phyloP scores from a whole-genome alignment of 2,113 vertebrate genomes.

The Petromus typicus region DNA sequence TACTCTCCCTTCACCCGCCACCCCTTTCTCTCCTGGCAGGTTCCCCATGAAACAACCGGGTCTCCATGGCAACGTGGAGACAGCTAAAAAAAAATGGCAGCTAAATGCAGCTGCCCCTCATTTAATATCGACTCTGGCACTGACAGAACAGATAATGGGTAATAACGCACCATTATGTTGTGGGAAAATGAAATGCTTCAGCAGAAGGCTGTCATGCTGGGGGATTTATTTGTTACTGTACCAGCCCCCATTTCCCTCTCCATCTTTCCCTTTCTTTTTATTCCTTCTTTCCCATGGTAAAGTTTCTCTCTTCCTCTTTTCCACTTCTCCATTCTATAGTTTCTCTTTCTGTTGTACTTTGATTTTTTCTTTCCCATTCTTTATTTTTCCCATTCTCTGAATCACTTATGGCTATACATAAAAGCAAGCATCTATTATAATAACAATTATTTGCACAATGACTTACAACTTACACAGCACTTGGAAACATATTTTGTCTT shows the following conservation, averaged over 20 bases:
- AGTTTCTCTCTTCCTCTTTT: background rate
- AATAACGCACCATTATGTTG: constrained; percentile 97
- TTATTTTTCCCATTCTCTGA: background rate
- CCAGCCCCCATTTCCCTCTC: constrained; percentile 68
- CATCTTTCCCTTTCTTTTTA: constrained; percentile 24
- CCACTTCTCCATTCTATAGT: background rate
- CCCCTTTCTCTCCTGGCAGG: constrained; percentile 74
- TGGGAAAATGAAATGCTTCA: constrained; percentile 96
- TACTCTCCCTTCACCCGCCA: background rate
- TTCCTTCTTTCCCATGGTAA: constrained; percentile 28
- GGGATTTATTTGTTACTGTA: constrained; percentile 90
- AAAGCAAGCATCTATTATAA: constrained; percentile 9
- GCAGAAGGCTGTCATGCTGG: constrained; percentile 93
- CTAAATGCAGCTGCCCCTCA: constrained; percentile 94
- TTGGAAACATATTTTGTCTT: background rate
- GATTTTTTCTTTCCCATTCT: background rate
- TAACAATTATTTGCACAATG: constrained; percentile 56
- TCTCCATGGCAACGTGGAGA: constrained; percentile 93
- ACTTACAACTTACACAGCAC: constrained; percentile 16
- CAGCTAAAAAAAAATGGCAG: constrained; percentile 95
- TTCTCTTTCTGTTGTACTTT: background rate
- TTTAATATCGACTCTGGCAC: constrained; percentile 96
- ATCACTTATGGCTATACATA: background rate
- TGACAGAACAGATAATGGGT: constrained; percentile 99
- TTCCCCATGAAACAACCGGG: constrained; percentile 78